A percentile compares a stretch with the other conserved stretches of the same genome.
These are phyloP conservation scores for Deroplatys truncata DNA, from an alignment of 2,888 invertebrate genomes.

Conservation along the genomic window DNA sequence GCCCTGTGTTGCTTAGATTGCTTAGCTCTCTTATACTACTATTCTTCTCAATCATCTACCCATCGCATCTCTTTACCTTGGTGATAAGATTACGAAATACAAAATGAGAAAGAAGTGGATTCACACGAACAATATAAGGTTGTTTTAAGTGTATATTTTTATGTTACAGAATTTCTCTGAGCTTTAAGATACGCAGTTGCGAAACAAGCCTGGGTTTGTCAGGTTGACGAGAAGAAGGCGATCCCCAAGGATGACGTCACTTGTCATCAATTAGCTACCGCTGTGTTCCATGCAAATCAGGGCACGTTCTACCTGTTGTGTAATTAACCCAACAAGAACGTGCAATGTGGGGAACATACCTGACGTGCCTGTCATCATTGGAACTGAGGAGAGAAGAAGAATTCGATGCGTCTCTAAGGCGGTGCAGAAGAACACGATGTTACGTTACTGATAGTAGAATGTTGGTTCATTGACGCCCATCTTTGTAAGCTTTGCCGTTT, in stretches of 20 bases:
- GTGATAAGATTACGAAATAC: too few species aligned
- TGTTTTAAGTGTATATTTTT: too few species aligned
- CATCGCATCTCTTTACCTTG: too few species aligned
- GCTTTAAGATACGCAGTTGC: background rate
- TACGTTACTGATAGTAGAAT: too few species aligned
- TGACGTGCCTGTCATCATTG: background rate
- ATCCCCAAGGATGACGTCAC: background rate
- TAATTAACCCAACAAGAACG: background rate
- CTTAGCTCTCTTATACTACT: too few species aligned
- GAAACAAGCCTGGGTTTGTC: background rate
- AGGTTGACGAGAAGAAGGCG: background rate
- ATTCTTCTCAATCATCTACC: too few species aligned
- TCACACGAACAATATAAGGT: too few species aligned
- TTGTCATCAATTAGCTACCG: background rate
- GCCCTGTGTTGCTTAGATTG: too few species aligned
- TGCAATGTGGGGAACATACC: background rate
- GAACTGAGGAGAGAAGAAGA: background rate
- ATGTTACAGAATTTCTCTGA: background rate
- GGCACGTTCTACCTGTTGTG: background rate
- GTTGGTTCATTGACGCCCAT: too few species aligned
- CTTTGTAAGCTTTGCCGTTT: too few species aligned
- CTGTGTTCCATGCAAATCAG: background rate
- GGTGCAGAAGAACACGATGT: too few species aligned
- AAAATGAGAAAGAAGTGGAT: too few species aligned
- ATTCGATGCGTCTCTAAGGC: background rate